These are phyloP conservation scores for Lytechinus pictus DNA, from an alignment of 35 echinoderm and acorn worm species.

Conservation along the genomic window DNA sequence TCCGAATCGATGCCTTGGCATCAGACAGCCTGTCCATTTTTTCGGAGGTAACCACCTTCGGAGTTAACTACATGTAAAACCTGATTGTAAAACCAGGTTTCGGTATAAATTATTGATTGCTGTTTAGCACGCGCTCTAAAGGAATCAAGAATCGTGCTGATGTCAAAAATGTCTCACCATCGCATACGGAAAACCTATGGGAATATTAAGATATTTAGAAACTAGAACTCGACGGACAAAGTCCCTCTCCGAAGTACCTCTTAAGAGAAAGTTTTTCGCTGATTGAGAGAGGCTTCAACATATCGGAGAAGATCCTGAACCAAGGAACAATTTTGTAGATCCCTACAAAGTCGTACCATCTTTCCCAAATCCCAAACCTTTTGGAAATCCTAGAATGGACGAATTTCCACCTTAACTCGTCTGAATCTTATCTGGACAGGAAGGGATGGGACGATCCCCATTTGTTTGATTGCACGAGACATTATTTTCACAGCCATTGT, in stretches of 20 bases:
- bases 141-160: too few relatives aligned
- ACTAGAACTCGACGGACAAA: neutral
- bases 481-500: neutral
- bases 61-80: too few relatives aligned
- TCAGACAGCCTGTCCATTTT: too few relatives aligned
- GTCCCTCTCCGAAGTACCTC: neutral
- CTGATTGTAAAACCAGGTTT: too few relatives aligned
- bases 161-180: too few relatives aligned
- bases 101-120: too few relatives aligned
- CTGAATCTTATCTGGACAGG: neutral
- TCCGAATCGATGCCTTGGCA: too few relatives aligned
- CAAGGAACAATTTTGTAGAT: neutral
- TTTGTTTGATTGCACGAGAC: neutral
- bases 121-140: too few relatives aligned
- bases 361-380: neutral
- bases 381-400: neutral
- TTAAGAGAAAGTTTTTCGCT: neutral
- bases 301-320: neutral
- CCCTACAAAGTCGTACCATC: conserved; percentile 24
- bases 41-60: too few relatives aligned
- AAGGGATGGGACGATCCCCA: neutral
- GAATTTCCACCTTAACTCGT: neutral
- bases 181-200: too few relatives aligned
- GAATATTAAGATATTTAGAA: too few relatives aligned
- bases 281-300: neutral